Evolutionary conservation across 2,888 invertebrate species (phyloP), one percentile per base, ranked within the genome.

Genomic region (Idaea biselata): DNA sequence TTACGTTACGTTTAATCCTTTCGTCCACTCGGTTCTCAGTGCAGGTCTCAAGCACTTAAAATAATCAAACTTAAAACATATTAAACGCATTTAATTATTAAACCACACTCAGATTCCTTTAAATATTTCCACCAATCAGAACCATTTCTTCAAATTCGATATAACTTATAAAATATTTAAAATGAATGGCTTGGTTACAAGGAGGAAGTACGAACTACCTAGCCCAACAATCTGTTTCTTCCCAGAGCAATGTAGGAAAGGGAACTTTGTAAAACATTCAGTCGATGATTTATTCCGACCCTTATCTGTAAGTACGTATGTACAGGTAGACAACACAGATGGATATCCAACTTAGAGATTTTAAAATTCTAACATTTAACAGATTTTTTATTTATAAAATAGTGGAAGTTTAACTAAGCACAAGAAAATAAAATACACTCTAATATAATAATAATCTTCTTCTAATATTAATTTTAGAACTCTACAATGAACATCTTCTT

Each of bases 281-380:
- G 68, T 74, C 82, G 81, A 89, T 90, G 90, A 91, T 91, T 91
- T 91, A 91, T 87, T 83, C 81, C 69, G 79, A 71, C 84, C 86
- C 82, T 85, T 87, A 88, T 88, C 87, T 82, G 69, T 67, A 68
- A 74, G 78, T 74, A 80, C 77, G 77, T 78, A 44, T 44, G 44
- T 44, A 44, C 44, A 44, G 25, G 11, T 44, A 8, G 11, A 8
- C 44, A 44, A 44, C 7, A 1, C 3, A 11, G 11, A 14, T 44
- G 11, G 14, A 44, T 8, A 14, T 14, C 8, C 44, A 44, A 8
- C 11, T 8, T 1, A 32, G 4, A 32, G 32, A 8, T 32, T 11
- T 32, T 4, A 32, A 32, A 32, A 8, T 32, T 6, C 4, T 32
- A 32, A 8, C 11, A 2, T 32, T 32, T 32, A 8, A 44, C 44